Evolutionary conservation across 2,888 invertebrate genomes (phyloP), one percentile per base, ranked within the genome.

Genomic region (Eristalinus aeneus): DNA sequence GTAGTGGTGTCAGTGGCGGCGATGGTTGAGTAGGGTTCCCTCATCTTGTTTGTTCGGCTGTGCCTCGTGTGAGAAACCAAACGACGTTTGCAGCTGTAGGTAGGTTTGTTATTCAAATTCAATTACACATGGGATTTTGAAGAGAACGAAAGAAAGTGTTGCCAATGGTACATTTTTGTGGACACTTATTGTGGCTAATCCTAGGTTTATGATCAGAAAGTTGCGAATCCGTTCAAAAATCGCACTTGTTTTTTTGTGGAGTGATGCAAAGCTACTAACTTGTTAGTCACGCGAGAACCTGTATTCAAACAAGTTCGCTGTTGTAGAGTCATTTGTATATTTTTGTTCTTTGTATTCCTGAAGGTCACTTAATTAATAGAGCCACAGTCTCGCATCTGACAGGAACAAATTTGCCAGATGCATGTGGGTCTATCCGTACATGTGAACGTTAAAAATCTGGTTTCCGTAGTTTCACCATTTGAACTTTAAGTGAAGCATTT

Each of bases 11-110:
- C 20, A 5, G 22, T 58, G 54, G 79, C 71, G 60, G 39, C 65
- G 61, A 69, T 36, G 11, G 54, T 20, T 46, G 16, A 63, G 60
- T 68, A 69, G 58, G 63, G 74, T 75, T 71, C 65, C 23, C 60
- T 63, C 56, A 31, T 80, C 54, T 39, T 71, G 76, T 69, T 81
- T 71, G 75, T 73, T 54, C 22, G 54, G 0, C 9, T 56, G 56
- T 23, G 16, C 20, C 34, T 46, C 73, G 74, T 82, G 82, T 67
- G 82, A 86, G 73, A 68, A 78, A 64, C 27, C n/a, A 69, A 78
- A 74, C 65, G 82, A 82, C 86, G 77, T 78, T 82, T 82, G 77
- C 77, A 77, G 82, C 77, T 82, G 74, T 82, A 74, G 77, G 77
- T 76, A 39, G 64, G 64, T 71, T 77, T 86, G 82, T 65, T 63